Evolutionary conservation across 1,140 invertebrate species (phyloP), one percentile per base, ranked within the genome.

Genomic region (Lysiphlebus fabarum): DNA sequence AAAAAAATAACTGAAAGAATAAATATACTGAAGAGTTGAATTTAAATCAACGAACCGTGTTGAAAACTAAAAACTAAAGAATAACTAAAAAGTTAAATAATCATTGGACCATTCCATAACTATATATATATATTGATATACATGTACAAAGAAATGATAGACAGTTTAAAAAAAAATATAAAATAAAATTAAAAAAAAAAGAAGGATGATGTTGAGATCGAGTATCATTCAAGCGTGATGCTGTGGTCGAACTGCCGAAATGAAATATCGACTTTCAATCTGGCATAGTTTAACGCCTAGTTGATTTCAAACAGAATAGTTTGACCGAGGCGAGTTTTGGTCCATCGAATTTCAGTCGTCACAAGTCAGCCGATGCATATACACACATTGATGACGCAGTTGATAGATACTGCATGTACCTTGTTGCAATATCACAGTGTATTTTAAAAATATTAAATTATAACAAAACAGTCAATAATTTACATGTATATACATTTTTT

Each of bases 191-290:
- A 37, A 11, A 38, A 51, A 51, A 51, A 33, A 51, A 9, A 38
- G 49, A 36, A 36, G 49, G 49, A 51, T 51, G 49, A 51, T 36
- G 49, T 38, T n/a, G 49, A 51, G 34, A 51, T 51, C 37, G 49
- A 12, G 36, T 36, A 51, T 51, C 49, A 36, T 10, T 51, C 11
- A 9, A 51, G 49, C 49, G 49, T 51, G 49, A 51, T 36, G 34
- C 49, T 51, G 49, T 57, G 45, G 44, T 17, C 57, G 38, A 49
- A 12, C 38, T 37, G 41, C 36, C 49, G 41, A 51, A 62, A 62
- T 62, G 56, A 62, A 54, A 58, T 58, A 62, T 62, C 61, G 61
- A 62, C 48, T 58, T 62, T 62, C 61, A 62, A 62, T 62, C 53
- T 51, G 56, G 45, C 56, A 58, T 58, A 62, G 61, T 62, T 62